Conservation (phyloP, 2,888 invertebrate species). For the Diplolepis rosae region DNA sequence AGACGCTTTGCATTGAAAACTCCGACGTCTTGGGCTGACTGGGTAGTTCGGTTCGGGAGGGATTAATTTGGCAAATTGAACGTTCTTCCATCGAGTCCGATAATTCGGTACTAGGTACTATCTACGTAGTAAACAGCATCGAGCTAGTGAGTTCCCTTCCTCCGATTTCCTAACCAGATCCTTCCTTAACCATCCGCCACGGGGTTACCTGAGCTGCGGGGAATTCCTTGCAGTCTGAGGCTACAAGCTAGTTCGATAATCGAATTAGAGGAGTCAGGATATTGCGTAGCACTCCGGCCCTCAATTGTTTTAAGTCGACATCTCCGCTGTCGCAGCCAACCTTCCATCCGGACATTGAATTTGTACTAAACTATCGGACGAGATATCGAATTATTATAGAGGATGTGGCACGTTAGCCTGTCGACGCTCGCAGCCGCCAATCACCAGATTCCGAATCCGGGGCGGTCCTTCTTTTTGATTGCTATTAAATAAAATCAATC, state of each 20-base stretch:
- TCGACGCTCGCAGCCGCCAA: slow-evolving; percentile 42
- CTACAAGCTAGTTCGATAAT: slow-evolving; percentile 69
- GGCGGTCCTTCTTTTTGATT: slow-evolving; percentile 31
- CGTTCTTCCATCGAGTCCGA: slow-evolving; percentile 72
- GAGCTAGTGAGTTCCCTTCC: slow-evolving; percentile 7
- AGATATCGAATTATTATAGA: slow-evolving; percentile 67
- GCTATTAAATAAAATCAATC: not conserved
- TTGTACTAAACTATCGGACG: slow-evolving; percentile 71
- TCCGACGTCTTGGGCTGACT: slow-evolving; percentile 48
- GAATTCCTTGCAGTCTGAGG: slow-evolving; percentile 44
- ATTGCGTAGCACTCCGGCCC: slow-evolving; percentile 69
- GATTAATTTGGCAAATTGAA: slow-evolving; percentile 72
- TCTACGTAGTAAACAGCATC: slow-evolving; percentile 8
- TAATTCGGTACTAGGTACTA: slow-evolving; percentile 62
- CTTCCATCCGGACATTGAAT: slow-evolving; percentile 71
- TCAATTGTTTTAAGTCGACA: slow-evolving; percentile 74
- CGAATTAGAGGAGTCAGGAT: slow-evolving; percentile 73
- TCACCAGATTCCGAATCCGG: slow-evolving; percentile 20
- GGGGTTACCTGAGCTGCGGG: slow-evolving; percentile 35
- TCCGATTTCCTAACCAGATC: slow-evolving; percentile 37
- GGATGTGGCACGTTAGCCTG: slow-evolving; percentile 46
- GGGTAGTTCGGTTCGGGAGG: slow-evolving; percentile 53
- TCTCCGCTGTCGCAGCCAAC: slow-evolving; percentile 62
- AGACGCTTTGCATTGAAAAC: slow-evolving; percentile 61
- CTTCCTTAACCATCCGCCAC: slow-evolving; percentile 40